Base-by-base conservation (phyloP, 2,113 vertebrate genomes). In the Calyptomena viridis region DNA sequence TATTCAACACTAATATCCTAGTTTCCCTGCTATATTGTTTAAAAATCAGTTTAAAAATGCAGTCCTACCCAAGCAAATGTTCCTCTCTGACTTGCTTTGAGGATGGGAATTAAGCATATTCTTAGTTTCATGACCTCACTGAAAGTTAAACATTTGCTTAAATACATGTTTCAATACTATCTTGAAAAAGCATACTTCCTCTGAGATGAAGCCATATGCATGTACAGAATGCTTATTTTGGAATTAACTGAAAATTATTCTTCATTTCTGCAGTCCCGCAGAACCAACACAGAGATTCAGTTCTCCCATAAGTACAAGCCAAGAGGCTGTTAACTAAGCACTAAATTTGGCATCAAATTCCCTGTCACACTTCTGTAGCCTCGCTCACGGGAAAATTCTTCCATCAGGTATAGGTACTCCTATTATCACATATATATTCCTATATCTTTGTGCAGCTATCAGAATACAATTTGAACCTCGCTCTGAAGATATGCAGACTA, bases 151-250 rank as follows among this genome's bases (percentile, higher is more conserved):
- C 10, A 58, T 84, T 80, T 91, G 37, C 50, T 93, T 79, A 83
- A 94, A 76, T 42, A 77, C 17, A 59, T n/a, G 13, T 69, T 87
- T 67, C 93, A 87, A 80, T 58, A 84, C 40, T 73, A 93, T 46
- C 80, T 76, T 74, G 44, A 93, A 85, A 56, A 52, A 80, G 75
- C 39, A 93, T 13, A 28, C 27, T 76, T 94, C 55, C 78, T 77
- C 89, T 67, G 62, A 89, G 75, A 76, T 4, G 7, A 94, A 94
- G 71, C 50, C 78, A 82, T 42, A 62, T 39, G 14, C 39, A 87
- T 24, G 25, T 37, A 71, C 46, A 90, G 68, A 93, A 80, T 71
- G 52, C 59, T 93, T 94, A 77, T 66, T 97, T 78, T 84, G 93
- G 75, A 93, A 81, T 90, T 37, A 81, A 88, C 63, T 84, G 39